Base-by-base conservation (phyloP, 2,888 invertebrate genomes). In the Ryuthela nishihirai region DNA sequence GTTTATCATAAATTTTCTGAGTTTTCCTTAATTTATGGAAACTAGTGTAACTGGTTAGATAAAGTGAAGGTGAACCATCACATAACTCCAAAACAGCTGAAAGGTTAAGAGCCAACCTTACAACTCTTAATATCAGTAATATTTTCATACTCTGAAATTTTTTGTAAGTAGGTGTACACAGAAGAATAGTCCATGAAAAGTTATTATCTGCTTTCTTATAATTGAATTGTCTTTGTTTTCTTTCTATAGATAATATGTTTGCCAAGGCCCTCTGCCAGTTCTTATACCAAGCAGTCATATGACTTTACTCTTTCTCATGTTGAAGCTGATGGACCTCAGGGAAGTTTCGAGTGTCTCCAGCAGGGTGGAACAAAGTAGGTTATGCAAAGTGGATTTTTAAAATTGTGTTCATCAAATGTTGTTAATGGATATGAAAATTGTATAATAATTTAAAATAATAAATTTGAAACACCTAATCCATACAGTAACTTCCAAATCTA, bases 301-400 rank as follows among this genome's bases (percentile, higher is more conserved):
- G 62, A 56, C 21, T 67, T 67, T 42, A 65, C 59, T 1, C 47
- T 66, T 9, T 59, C 65, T 17, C 64, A 64, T 46, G 55, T 64
- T 23, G 66, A 67, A 35, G 65, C 64, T 41, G 65, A 65, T 46
- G 65, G 65, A 49, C 66, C 66, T 36, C 88, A 89, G 77, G 93
- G 93, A 73, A 89, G 91, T 75, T 89, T 93, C 78, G 93, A 94
- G 78, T 94, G 93, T 77, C 83, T 94, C 72, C 82, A 83, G 71
- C 85, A 87, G 74, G 47, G 46, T 29, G 61, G 61, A 12, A 12
- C 12, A 29, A 29, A 29, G 12, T 29, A 29, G 29, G 7, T 9
- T 29, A 29, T 12, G 29, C 29, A 29, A n/a, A 12, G 29, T 29
- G 29, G 12, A 7, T 9, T 29, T 29, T 29, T 29, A 9, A 7